phyloP scores from a whole-genome alignment of 1,140 invertebrate species.

The Cydia pomonella region DNA sequence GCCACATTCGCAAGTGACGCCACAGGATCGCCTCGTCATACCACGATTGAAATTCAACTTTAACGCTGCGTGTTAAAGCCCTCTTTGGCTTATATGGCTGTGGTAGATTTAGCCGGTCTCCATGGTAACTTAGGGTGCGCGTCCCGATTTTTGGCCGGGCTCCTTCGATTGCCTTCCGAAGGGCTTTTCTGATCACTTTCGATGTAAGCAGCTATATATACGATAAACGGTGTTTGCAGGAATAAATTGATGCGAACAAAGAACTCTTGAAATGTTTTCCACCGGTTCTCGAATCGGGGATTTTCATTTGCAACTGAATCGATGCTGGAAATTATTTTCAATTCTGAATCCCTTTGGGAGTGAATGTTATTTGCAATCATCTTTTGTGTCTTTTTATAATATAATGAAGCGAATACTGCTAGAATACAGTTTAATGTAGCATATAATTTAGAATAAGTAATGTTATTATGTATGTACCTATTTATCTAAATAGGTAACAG shows the following conservation, averaged over 20 bases:
- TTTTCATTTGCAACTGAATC: conserved; percentile 29
- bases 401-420: neutral
- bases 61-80: conserved; percentile 45
- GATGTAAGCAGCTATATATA: conserved; percentile 42
- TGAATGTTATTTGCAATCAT: conserved; percentile 9
- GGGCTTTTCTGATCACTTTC: conserved; percentile 68
- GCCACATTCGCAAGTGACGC: conserved; percentile 54
- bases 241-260: conserved; percentile 31
- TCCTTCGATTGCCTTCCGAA: conserved; percentile 63
- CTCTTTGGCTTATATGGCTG: conserved; percentile 40
- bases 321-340: conserved; percentile 25
- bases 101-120: conserved; percentile 46
- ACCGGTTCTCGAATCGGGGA: conserved; percentile 10
- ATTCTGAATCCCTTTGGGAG: neutral
- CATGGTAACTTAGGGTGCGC: conserved; percentile 61
- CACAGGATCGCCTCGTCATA: conserved; percentile 12
- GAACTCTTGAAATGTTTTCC: conserved; percentile 29
- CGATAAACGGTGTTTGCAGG: conserved; percentile 30
- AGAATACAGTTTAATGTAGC: neutral
- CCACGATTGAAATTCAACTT: conserved; percentile 41
- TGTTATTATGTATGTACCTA: neutral
- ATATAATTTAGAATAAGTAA: neutral
- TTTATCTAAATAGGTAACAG: too few species aligned
- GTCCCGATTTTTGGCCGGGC: conserved; percentile 69
- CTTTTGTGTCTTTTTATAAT: conserved; percentile 2